Evolutionary conservation across 2,113 vertebrate species (phyloP).

Genomic region (Neogale vison): DNA sequence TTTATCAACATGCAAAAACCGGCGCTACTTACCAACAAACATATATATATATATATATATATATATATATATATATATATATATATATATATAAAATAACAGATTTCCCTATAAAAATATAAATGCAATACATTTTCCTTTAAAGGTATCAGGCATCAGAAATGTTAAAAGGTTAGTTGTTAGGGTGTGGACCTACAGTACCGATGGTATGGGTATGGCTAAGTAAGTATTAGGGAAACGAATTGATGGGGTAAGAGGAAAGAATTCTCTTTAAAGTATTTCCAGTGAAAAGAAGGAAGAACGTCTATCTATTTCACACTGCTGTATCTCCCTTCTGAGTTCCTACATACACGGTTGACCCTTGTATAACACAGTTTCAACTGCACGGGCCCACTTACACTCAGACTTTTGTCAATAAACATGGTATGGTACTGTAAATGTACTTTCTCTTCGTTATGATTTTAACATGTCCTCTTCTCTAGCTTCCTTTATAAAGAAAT

Average conservation of each 20-base stretch:
- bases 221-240: not conserved
- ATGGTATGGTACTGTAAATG: not conserved
- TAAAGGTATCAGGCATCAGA: not conserved
- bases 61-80: not conserved
- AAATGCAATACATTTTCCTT: not conserved
- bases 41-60: not conserved
- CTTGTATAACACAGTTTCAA: not conserved
- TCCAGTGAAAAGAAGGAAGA: not conserved
- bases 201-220: not conserved
- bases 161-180: not conserved
- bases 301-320: not conserved
- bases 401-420: not conserved
- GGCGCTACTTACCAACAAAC: not conserved
- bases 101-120: not conserved
- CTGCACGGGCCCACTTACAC: accelerated
- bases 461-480: not conserved
- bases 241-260: not conserved
- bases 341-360: not conserved
- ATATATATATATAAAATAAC: not conserved
- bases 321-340: not conserved
- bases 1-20: not conserved
- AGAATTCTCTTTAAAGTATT: not conserved
- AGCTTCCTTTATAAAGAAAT: not conserved
- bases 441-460: not conserved
- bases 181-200: not conserved